phyloP scores from a whole-genome alignment of 1,140 invertebrate species.

The Heliconius hewitsoni region DNA sequence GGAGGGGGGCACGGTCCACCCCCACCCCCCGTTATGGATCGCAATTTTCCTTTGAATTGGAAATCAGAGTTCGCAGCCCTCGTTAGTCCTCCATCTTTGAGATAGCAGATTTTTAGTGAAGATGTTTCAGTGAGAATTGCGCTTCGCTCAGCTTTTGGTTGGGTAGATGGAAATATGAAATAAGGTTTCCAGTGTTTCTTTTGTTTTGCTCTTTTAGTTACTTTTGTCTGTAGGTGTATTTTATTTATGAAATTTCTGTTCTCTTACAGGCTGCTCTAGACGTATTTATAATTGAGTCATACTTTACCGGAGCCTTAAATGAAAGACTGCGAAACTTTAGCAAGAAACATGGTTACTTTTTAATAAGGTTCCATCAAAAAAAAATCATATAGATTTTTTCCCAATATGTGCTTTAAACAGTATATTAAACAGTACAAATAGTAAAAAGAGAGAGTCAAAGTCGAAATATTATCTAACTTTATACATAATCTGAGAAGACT shows the following conservation, averaged over 20 bases:
- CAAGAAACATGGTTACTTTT: no score
- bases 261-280: no score
- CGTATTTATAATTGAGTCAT: no score
- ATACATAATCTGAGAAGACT: not conserved
- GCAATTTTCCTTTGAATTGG: slow-evolving; percentile 83
- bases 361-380: no score
- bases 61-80: slow-evolving; percentile 77
- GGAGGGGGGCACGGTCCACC: slow-evolving; percentile 70
- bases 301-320: no score
- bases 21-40: slow-evolving; percentile 77
- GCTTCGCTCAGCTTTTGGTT: slow-evolving; percentile 22
- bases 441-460: not conserved
- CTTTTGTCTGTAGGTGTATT: not conserved
- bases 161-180: not conserved
- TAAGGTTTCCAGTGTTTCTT: not conserved
- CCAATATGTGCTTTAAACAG: no score
- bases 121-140: slow-evolving; percentile 55
- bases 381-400: no score
- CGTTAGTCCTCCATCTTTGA: slow-evolving; percentile 76
- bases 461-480: not conserved
- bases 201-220: not conserved
- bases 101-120: slow-evolving; percentile 78
- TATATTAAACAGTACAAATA: not conserved
- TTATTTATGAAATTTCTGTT: no score
- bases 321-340: no score